Conservation (phyloP, 1,140 invertebrate genomes). For the Pseudomyrmex pallidus region DNA sequence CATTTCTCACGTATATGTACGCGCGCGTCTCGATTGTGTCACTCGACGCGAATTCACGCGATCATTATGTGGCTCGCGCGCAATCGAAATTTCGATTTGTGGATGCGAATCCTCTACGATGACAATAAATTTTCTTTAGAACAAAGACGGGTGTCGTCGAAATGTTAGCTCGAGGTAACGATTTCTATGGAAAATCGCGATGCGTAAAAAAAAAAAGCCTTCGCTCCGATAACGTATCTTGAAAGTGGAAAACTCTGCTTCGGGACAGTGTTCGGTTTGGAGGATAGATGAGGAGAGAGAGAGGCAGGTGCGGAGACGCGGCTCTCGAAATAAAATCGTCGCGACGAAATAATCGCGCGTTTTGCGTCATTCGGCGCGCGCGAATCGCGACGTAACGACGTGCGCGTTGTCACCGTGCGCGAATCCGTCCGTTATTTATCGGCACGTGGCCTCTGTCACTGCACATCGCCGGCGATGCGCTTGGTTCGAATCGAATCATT, state of each 20-base stretch:
- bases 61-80: constrained; percentile 20
- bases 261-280: constrained; percentile 1
- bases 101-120: neutral
- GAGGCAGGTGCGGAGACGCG: constrained; percentile 1
- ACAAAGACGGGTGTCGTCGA: no score
- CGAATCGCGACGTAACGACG: constrained; percentile 12
- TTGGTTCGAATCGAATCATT: no score
- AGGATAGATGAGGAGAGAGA: no score
- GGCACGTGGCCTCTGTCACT: no score
- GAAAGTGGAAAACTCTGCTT: no score
- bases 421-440: no score
- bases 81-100: constrained; percentile 23
- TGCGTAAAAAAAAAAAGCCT: no score
- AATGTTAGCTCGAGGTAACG: no score
- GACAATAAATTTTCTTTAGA: no score
- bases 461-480: no score
- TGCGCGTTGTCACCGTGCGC: neutral
- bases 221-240: no score
- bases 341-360: constrained; percentile 79
- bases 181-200: no score
- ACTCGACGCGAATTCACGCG: constrained; percentile 40
- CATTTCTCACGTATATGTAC: constrained; percentile 54
- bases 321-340: constrained; percentile 78
- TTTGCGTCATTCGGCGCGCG: constrained; percentile 78
- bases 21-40: constrained; percentile 13